Evolutionary conservation across 2,888 invertebrate genomes (phyloP).

Genomic region (Agrochola lota): DNA sequence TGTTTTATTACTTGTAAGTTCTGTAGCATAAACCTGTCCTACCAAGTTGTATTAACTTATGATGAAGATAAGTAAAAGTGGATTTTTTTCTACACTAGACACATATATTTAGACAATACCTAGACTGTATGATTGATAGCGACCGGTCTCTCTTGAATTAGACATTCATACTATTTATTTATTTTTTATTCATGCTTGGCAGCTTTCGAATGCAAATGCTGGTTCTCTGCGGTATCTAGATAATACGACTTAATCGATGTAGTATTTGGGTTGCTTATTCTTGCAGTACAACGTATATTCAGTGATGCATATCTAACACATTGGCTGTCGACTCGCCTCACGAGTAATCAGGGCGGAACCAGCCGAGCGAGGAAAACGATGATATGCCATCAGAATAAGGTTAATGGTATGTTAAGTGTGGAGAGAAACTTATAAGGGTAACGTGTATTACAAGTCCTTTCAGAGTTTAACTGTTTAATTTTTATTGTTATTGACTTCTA

Average conservation of each 20-base stretch:
- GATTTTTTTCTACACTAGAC: neutral
- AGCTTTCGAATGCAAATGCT: conserved; percentile 13
- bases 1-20: neutral
- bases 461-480: no score
- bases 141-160: neutral
- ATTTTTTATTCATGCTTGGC: neutral
- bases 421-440: neutral
- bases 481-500: no score
- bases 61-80: conserved; percentile 1
- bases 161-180: neutral
- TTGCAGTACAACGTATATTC: conserved; percentile 31
- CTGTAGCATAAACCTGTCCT: neutral
- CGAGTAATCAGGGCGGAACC: conserved; percentile 37
- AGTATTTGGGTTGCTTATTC: conserved; percentile 33
- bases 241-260: conserved; percentile 11
- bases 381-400: conserved; percentile 35
- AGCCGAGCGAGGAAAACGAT: conserved; percentile 27
- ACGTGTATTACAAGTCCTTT: no score
- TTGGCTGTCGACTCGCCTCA: conserved; percentile 28
- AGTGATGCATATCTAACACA: conserved; percentile 22
- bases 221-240: neutral
- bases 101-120: neutral
- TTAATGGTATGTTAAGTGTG: neutral
- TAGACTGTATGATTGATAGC: neutral
- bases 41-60: no score